Conservation (phyloP, 2,113 vertebrate species). For the Tricholaema leucomelas region DNA sequence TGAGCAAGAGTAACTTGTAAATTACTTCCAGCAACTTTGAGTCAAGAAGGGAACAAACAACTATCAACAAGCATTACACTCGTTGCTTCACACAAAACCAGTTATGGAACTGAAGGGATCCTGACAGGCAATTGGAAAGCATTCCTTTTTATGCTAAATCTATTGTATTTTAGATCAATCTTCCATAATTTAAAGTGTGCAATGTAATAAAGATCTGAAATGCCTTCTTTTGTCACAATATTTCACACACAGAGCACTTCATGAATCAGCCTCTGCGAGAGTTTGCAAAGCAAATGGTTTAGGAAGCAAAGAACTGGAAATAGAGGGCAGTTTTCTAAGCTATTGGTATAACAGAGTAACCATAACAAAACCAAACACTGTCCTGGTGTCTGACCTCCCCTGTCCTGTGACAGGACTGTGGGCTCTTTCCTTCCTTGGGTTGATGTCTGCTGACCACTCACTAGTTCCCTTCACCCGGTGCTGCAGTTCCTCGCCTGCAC, state of each 20-base stretch:
- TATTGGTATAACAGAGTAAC: not conserved
- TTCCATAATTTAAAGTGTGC: slow-evolving; percentile 58
- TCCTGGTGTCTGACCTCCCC: not conserved
- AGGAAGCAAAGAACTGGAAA: not conserved
- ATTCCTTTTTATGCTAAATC: slow-evolving; percentile 40
- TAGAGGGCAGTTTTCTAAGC: not conserved
- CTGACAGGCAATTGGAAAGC: slow-evolving; percentile 48
- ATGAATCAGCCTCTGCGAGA: slow-evolving; percentile 5
- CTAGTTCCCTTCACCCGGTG: not conserved
- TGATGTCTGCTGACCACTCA: not conserved
- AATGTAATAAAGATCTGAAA: slow-evolving; percentile 34
- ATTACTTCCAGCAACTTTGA: slow-evolving; percentile 61
- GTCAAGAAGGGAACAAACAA: slow-evolving; percentile 61
- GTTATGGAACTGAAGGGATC: slow-evolving; percentile 32
- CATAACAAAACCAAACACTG: not conserved
- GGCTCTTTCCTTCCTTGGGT: not conserved
- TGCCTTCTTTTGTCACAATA: slow-evolving; percentile 10
- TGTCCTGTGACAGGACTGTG: fast-evolving
- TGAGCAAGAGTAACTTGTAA: slow-evolving; percentile 64
- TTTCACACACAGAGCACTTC: slow-evolving; percentile 49
- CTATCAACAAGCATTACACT: slow-evolving; percentile 56
- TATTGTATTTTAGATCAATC: slow-evolving; percentile 46
- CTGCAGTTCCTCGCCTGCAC: not conserved
- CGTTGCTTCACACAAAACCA: slow-evolving; percentile 38
- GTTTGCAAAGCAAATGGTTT: not conserved